Base-by-base conservation (phyloP, 2,797 vertebrate genomes). In the Hydrophis major region DNA sequence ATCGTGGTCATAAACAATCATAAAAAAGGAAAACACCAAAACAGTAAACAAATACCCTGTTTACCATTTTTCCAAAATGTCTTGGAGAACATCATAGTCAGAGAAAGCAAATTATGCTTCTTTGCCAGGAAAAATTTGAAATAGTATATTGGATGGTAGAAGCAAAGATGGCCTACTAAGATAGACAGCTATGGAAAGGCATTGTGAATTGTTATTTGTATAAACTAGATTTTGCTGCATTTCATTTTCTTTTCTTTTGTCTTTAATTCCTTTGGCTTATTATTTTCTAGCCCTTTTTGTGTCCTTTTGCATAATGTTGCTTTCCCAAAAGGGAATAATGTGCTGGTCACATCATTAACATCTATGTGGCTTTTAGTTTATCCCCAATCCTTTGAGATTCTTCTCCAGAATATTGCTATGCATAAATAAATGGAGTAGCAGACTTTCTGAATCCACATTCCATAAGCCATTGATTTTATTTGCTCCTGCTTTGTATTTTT, bases 381-480 rank as follows among this genome's bases (percentile, higher is more conserved):
- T 66, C 11, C 27, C 27, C 28, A 4, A 11, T 66, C 27, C 27
- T 66, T 12, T 13, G 27, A 10, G 61, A 66, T 66, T 28, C 27
- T 63, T 66, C 12, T 0, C 27, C 28, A 66, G 4, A 4, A 66
- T 66, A 28, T 66, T 66, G 61, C 27, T 66, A 4, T 66, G 12
- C 27, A 66, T 66, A n/a, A 66, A n/a, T 28, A 27, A 63, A 66
- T 28, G 27, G 61, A 59, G 4, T 47, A 11, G 22, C 6, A 4
- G 22, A n/a, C 18, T 50, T 66, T 91, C 63, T 87, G 25, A 27
- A 61, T 66, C 18, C 32, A 47, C 59, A 22, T 3, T 2, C 6
- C 55, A 28, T 27, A 93, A 86, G 53, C 56, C 32, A 56, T 47
- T 90, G 78, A 87, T 90, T 89, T 89, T 90, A 87, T 83, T 66